Conservation (phyloP, 2,888 invertebrate genomes). For the Coleophora deauratella region DNA sequence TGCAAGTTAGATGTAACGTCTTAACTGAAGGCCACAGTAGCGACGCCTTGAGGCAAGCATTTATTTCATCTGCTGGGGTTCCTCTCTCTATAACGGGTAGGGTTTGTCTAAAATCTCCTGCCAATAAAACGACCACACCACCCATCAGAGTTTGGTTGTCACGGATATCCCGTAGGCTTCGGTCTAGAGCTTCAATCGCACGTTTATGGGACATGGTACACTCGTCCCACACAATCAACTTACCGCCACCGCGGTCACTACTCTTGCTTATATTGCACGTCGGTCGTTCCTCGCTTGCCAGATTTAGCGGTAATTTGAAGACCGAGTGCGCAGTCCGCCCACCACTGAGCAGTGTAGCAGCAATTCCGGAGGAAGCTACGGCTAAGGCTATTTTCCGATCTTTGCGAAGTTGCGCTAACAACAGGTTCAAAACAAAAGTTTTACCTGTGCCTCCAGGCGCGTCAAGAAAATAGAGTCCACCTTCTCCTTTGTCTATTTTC, state of each 20-base stretch:
- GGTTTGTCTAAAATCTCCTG: constrained; percentile 19
- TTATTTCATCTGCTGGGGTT: not conserved
- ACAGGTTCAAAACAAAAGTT: too few relatives aligned
- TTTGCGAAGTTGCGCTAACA: too few relatives aligned
- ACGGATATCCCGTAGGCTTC: not conserved
- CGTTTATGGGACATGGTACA: not conserved
- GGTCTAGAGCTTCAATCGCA: not conserved
- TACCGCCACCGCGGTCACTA: too few relatives aligned
- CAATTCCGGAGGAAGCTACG: too few relatives aligned
- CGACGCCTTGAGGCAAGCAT: constrained; percentile 14
- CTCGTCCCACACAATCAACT: not conserved
- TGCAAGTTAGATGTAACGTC: constrained; percentile 20
- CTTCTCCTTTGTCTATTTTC: too few relatives aligned
- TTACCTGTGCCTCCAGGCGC: too few relatives aligned
- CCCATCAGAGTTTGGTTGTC: not conserved
- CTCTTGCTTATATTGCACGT: constrained; percentile 7
- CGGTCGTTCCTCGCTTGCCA: constrained; percentile 2
- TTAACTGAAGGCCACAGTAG: constrained; percentile 16
- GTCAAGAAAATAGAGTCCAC: too few relatives aligned
- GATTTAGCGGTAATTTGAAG: not conserved
- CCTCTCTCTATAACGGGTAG: constrained; percentile 19
- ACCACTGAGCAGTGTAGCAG: constrained; percentile 5
- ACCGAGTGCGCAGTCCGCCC: constrained; percentile 6
- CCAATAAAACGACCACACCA: not conserved
- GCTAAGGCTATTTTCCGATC: too few relatives aligned